Percentiles rank a stretch among this genome's conserved stretches.
Evolutionary conservation across 2,113 vertebrate genomes (phyloP).

Genomic region (Peromyscus maniculatus): DNA sequence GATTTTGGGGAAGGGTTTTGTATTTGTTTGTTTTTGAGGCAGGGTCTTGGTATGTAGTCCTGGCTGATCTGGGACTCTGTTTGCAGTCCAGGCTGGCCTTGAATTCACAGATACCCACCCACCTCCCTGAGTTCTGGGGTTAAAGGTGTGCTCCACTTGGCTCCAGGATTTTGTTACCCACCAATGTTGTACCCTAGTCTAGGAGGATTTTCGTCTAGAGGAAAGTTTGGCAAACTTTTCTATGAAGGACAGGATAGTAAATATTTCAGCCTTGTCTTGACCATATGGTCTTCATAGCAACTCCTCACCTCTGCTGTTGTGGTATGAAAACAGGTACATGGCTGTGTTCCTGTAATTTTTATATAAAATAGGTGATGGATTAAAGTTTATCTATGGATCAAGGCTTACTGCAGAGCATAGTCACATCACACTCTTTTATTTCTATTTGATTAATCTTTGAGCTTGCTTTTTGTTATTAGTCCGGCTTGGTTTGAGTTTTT

Average conservation of each 20-base stretch:
- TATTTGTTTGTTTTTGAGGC: not conserved
- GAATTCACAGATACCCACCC: not conserved
- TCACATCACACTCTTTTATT: not conserved
- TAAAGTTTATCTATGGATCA: not conserved
- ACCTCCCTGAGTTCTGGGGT: not conserved
- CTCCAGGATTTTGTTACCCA: not conserved
- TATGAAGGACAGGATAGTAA: not conserved
- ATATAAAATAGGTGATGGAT: not conserved
- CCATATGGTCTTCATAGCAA: not conserved
- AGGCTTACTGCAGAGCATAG: conserved; percentile 49
- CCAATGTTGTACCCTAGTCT: conserved; percentile 34
- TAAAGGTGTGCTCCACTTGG: not conserved
- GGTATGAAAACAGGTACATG: not conserved
- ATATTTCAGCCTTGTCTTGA: not conserved
- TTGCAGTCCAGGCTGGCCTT: not conserved
- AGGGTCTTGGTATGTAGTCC: not conserved
- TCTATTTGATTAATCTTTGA: conserved; percentile 29
- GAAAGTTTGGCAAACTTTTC: not conserved
- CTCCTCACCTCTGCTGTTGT: not conserved
- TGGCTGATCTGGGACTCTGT: not conserved
- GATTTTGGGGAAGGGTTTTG: not conserved
- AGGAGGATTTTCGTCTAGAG: conserved; percentile 27
- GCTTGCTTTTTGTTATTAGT: conserved; percentile 5
- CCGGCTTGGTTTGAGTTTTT: not conserved
- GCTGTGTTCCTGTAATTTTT: not conserved